Conservation (phyloP, 2,113 vertebrate genomes). For the Gambusia holbrooki region DNA sequence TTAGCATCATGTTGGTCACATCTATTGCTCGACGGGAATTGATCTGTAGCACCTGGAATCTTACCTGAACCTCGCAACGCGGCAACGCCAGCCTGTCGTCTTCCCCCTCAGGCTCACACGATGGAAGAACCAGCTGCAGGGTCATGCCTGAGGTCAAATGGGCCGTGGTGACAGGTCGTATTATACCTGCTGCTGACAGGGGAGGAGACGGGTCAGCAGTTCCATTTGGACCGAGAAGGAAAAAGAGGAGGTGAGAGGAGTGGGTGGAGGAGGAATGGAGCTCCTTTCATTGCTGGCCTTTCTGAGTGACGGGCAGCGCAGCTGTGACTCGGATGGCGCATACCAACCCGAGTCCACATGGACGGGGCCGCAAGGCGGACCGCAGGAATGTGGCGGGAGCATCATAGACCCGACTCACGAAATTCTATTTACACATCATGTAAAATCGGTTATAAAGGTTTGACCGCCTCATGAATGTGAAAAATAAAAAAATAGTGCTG, state of each 20-base stretch:
- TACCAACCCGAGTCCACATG: conserved; percentile 41
- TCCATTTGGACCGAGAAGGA: conserved; percentile 41
- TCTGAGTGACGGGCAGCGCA: conserved; percentile 64
- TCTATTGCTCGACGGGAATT: too few species aligned
- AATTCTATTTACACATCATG: conserved; percentile 31
- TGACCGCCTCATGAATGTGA: conserved; percentile 24
- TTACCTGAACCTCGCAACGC: conserved; percentile 2
- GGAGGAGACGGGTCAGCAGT: conserved; percentile 65
- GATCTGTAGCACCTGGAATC: not conserved
- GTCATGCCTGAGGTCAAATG: conserved; percentile 48
- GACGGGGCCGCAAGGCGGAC: conserved; percentile 18
- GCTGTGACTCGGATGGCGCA: conserved; percentile 56
- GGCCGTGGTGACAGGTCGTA: conserved; percentile 65
- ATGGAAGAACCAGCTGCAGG: conserved; percentile 51
- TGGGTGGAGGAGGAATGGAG: conserved; percentile 47
- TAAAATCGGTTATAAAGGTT: conserved; percentile 31
- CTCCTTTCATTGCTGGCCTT: conserved; percentile 40
- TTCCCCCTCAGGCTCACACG: not conserved
- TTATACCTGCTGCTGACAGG: conserved; percentile 76
- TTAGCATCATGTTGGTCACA: too few species aligned
- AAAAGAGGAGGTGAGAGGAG: conserved; percentile 53
- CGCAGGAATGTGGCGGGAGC: conserved; percentile 39
- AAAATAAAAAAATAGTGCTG: not conserved
- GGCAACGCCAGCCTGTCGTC: conserved; percentile 5
- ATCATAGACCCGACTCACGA: not conserved